Base-by-base conservation (phyloP, 2,797 vertebrate genomes). In the Chelmon rostratus region DNA sequence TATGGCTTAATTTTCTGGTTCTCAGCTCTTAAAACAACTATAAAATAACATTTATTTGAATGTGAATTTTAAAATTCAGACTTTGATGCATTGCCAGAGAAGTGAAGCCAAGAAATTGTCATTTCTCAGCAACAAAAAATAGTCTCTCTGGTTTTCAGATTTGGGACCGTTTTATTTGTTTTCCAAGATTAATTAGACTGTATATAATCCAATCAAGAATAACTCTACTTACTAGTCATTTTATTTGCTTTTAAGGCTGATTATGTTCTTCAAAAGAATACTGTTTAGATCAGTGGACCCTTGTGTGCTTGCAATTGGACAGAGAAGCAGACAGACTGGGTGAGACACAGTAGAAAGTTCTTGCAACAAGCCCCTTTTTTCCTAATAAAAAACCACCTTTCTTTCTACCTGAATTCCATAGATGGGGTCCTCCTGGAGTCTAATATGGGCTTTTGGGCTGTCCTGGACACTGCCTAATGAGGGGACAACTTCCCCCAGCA, bases 371-470 rank as follows among this genome's bases (percentile, higher is more conserved):
- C 16, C 18, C 16, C 6, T 8, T 52, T 21, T 52, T 18, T 54
- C 37, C 25, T n/a, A n/a, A 44, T 5, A 46, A 54, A 58, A 50
- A 38, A 58, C 8, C 5, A 35, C 31, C 44, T n/a, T 33, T 74
- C 33, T 13, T 46, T 52, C 90, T 91, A 99, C 98, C 97, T 99
- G 98, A 78, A 97, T 97, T 89, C 98, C 98, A 69, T 95, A 95
- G 81, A 98, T 94, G 3, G 97, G 97, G 86, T 99, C 98, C 84
- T 99, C 98, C 9, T 96, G 97, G 50, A 99, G 95, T 91, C 93
- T 97, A 75, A 98, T 93, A 44, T 97, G 97, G 9, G 97, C 96
- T 37, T 96, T 97, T 64, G 97, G 97, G 80, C 96, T 96, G 47
- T 97, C 96, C 89, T 97, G 96, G 35, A 96, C 83, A 57, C 95